phyloP scores from a whole-genome alignment of 2,888 invertebrate genomes.

The Sericinus montela region DNA sequence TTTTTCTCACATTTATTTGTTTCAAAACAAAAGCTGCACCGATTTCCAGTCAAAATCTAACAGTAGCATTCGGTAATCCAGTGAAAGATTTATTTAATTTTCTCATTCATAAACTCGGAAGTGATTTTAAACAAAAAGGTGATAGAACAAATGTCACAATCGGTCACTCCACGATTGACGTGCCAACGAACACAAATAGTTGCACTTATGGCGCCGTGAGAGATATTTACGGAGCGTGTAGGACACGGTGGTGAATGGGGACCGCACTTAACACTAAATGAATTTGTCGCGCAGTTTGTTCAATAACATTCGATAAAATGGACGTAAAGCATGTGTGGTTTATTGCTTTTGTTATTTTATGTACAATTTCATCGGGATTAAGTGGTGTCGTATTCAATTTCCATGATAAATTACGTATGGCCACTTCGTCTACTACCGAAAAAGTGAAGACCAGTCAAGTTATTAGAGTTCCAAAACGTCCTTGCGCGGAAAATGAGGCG shows the following conservation, averaged over 20 bases:
- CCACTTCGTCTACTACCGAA: constrained; percentile 31
- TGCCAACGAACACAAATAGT: constrained; percentile 43
- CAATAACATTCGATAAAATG: constrained; percentile 44
- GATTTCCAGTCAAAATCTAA: constrained; percentile 40
- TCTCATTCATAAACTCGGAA: constrained; percentile 17
- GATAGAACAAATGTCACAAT: constrained; percentile 20
- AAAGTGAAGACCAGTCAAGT: constrained; percentile 42
- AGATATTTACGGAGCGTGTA: constrained; percentile 56
- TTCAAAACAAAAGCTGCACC: constrained; percentile 42
- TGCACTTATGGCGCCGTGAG: constrained; percentile 39
- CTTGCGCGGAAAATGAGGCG: constrained; percentile 42
- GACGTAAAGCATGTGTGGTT: constrained; percentile 46
- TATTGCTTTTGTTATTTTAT: constrained; percentile 32
- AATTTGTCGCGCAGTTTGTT: constrained; percentile 41
- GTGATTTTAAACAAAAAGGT: constrained; percentile 6
- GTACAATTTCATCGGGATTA: constrained; percentile 27
- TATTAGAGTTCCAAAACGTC: constrained; percentile 51
- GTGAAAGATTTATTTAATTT: constrained; percentile 47
- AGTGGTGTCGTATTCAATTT: constrained; percentile 42
- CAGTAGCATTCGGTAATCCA: constrained; percentile 59
- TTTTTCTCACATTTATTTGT: constrained; percentile 34
- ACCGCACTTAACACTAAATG: constrained; percentile 20
- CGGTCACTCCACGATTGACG: constrained; percentile 49
- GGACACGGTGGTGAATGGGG: constrained; percentile 51
- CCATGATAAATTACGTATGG: constrained; percentile 42